Evolutionary conservation across 1,140 invertebrate genomes (phyloP).

Genomic region (Drosophila nikananu): DNA sequence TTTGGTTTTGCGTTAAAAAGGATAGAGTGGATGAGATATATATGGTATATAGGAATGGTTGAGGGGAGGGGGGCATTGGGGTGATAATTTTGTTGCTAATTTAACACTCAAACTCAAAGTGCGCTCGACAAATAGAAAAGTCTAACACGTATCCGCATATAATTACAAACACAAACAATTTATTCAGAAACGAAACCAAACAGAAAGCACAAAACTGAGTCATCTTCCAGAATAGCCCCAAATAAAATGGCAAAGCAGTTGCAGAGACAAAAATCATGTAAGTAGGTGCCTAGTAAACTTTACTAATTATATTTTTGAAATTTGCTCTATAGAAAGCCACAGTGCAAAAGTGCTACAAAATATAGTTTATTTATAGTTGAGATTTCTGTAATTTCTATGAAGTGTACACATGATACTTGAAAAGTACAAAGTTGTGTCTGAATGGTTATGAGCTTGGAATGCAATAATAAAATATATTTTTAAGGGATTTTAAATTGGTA

Average conservation of each 20-base stretch:
- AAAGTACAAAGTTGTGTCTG: constrained; percentile 22
- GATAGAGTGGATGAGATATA: constrained; percentile 4
- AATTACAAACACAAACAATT: constrained; percentile 61
- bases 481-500: neutral
- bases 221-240: constrained; percentile 20
- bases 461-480: neutral
- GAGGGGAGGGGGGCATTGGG: constrained; percentile 5
- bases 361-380: constrained; percentile 21
- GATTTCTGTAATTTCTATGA: constrained; percentile 21
- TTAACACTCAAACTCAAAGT: constrained; percentile 68
- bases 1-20: constrained; percentile 81
- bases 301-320: neutral
- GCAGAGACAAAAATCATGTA: neutral
- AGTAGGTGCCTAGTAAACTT: constrained; percentile 14
- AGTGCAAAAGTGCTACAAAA: constrained; percentile 51
- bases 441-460: constrained; percentile 14
- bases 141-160: constrained; percentile 39
- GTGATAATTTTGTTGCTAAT: constrained; percentile 66
- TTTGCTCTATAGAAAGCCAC: neutral
- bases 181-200: constrained; percentile 55
- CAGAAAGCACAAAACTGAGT: constrained; percentile 50
- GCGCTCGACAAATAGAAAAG: constrained; percentile 53
- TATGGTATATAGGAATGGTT: constrained; percentile 7
- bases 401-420: constrained; percentile 17
- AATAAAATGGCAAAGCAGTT: constrained; percentile 27